Evolutionary conservation across 2,113 vertebrate genomes (phyloP).

Genomic region (Campylomormyrus numenius): DNA sequence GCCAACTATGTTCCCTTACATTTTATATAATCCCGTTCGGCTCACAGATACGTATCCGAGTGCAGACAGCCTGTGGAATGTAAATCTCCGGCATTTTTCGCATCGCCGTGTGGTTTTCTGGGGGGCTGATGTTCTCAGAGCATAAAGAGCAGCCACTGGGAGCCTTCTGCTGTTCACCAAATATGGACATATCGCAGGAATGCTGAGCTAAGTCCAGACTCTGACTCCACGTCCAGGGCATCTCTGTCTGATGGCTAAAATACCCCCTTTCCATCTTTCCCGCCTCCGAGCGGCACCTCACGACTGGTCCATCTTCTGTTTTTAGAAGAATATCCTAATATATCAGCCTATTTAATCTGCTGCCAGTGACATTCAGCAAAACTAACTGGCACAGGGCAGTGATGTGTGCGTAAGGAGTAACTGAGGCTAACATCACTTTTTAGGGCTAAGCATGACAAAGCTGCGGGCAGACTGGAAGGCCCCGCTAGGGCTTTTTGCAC

Average conservation of each 20-base stretch:
- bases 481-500: not conserved
- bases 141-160: constrained; percentile 36
- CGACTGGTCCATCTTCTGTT: constrained; percentile 11
- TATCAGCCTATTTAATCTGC: not conserved
- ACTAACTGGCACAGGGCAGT: not conserved
- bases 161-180: constrained; percentile 59
- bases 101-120: constrained; percentile 56
- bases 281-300: not conserved
- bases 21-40: constrained; percentile 28
- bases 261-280: constrained; percentile 37
- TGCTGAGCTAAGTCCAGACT: constrained; percentile 43
- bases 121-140: constrained; percentile 44
- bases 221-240: constrained; percentile 38
- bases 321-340: not conserved
- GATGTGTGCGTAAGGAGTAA: not conserved
- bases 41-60: constrained; percentile 39
- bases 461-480: not conserved
- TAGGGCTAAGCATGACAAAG: not conserved
- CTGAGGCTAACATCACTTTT: not conserved
- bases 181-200: constrained; percentile 67
- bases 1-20: constrained; percentile 22
- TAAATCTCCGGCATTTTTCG: constrained; percentile 58
- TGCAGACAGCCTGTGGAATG: constrained; percentile 52
- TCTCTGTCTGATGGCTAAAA: constrained; percentile 50
- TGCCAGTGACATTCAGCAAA: not conserved